These are phyloP conservation scores for Zosterops borbonicus DNA, from an alignment of 2,113 vertebrate genomes.

Conservation along the genomic window DNA sequence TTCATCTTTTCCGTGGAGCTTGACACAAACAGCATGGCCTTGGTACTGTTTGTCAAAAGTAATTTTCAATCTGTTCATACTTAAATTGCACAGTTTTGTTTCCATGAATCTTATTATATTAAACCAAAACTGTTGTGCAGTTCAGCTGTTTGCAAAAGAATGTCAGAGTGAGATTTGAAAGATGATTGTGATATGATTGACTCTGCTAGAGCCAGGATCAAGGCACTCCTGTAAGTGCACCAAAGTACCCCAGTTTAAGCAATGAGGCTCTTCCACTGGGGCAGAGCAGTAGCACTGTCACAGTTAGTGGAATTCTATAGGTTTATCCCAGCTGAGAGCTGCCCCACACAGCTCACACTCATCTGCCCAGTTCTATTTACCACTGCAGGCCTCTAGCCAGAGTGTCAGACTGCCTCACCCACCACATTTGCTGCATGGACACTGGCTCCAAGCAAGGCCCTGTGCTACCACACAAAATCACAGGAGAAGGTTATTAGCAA, in stretches of 20 bases:
- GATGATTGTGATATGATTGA: not conserved
- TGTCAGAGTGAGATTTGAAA: not conserved
- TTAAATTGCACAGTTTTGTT: not conserved
- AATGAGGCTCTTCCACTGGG: not conserved
- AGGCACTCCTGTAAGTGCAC: not conserved
- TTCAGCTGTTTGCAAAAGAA: not conserved
- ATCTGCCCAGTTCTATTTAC: not conserved
- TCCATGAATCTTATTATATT: not conserved
- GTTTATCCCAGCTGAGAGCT: not conserved
- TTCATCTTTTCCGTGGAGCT: not conserved
- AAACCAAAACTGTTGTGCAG: not conserved
- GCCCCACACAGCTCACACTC: not conserved
- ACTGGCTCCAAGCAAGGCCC: not conserved
- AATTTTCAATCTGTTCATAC: not conserved
- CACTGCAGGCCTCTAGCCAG: not conserved
- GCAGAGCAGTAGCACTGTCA: not conserved
- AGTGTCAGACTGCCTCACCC: not conserved
- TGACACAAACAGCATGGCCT: not conserved
- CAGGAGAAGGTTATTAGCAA: not conserved
- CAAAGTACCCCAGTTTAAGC: not conserved
- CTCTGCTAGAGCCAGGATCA: not conserved
- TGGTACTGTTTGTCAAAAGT: not conserved
- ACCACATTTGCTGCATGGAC: rapidly evolving
- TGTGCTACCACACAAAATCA: not conserved
- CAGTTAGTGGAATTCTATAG: not conserved